Conservation (phyloP, 2,888 invertebrate genomes). For the Drosophila maculinotata region DNA sequence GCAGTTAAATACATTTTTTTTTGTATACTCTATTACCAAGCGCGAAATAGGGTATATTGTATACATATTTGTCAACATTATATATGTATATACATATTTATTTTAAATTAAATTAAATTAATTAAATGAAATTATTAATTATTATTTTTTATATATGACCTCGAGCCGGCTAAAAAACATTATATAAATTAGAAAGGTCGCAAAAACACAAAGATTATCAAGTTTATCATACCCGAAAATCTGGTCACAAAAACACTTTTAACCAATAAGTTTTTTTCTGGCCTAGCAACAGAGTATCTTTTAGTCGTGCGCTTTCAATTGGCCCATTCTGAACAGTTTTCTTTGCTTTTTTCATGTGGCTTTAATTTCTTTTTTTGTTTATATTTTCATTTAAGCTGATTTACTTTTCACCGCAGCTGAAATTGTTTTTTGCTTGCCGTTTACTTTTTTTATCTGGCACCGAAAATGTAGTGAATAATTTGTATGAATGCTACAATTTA, state of each 20-base stretch:
- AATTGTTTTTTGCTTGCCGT: slow-evolving; percentile 13
- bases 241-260: too few species aligned
- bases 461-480: not conserved
- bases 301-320: not conserved
- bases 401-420: slow-evolving; percentile 35
- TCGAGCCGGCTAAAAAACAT: too few species aligned
- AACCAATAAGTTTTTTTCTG: not conserved
- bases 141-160: too few species aligned
- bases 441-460: not conserved
- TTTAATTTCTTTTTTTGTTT: slow-evolving; percentile 37
- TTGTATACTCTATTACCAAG: not conserved
- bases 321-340: not conserved
- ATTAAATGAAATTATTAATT: too few species aligned
- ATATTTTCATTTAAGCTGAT: slow-evolving; percentile 48
- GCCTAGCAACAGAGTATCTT: not conserved
- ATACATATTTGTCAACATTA: not conserved
- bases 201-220: too few species aligned
- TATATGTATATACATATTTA: too few species aligned
- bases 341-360: slow-evolving; percentile 5
- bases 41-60: not conserved
- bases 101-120: too few species aligned
- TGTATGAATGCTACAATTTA: not conserved
- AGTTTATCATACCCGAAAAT: too few species aligned
- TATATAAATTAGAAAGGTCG: too few species aligned
- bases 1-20: slow-evolving; percentile 8